A percentile compares a stretch with the other conserved stretches of the same genome.
Conservation (phyloP, 2,888 invertebrate genomes). For the Auanema freiburgensis region DNA sequence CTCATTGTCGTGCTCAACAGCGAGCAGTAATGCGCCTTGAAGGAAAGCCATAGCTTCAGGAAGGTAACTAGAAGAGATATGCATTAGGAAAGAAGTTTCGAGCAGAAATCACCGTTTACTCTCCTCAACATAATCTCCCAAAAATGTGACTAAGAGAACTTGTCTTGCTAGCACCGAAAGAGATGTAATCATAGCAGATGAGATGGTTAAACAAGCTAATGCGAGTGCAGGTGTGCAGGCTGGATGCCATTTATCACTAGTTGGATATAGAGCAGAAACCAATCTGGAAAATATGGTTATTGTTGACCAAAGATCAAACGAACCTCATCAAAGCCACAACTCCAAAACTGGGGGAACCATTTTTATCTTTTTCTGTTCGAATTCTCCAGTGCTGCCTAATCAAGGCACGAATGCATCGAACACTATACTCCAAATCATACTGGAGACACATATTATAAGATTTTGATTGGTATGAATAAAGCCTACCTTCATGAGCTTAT, state of each 20-base stretch:
- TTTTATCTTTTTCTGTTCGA: slow-evolving; percentile 21
- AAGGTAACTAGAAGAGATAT: slow-evolving; percentile 72
- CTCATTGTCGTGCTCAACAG: slow-evolving; percentile 58
- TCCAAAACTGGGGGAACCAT: slow-evolving; percentile 26
- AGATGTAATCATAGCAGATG: slow-evolving; percentile 31
- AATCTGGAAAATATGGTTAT: slow-evolving; percentile 73
- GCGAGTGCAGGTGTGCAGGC: slow-evolving; percentile 82
- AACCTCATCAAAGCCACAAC: slow-evolving; percentile 66
- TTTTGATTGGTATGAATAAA: slow-evolving; percentile 5
- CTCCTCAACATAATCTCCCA: slow-evolving; percentile 42
- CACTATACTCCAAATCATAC: slow-evolving; percentile 47
- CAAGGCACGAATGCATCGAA: slow-evolving; percentile 47
- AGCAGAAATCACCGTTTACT: slow-evolving; percentile 39
- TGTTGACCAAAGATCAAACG: neutral
- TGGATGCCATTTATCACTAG: slow-evolving; percentile 86
- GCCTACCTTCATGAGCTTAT: slow-evolving; percentile 31
- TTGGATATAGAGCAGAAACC: slow-evolving; percentile 80
- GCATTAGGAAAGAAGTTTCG: slow-evolving; percentile 15
- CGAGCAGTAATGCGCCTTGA: slow-evolving; percentile 76
- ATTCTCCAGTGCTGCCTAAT: slow-evolving; percentile 40
- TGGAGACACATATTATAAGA: slow-evolving; percentile 20
- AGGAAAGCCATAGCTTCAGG: slow-evolving; percentile 82
- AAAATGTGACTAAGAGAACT: slow-evolving; percentile 30
- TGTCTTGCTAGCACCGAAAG: slow-evolving; percentile 24
- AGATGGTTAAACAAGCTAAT: slow-evolving; percentile 76